Evolutionary conservation across 2,113 vertebrate genomes (phyloP).

Genomic region (Pongo pygmaeus): DNA sequence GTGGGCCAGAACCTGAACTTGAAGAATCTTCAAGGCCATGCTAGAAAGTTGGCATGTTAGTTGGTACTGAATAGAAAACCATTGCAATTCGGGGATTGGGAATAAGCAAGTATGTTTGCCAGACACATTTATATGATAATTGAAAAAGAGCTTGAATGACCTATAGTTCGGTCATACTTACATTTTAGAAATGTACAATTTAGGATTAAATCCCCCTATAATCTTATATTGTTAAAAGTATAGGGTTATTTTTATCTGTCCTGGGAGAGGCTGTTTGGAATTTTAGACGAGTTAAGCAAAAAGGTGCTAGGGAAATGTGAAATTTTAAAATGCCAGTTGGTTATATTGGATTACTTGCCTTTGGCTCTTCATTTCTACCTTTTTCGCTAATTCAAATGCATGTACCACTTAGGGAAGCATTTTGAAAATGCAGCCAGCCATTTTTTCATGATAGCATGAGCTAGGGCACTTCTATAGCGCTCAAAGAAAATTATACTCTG

Average conservation of each 20-base stretch:
- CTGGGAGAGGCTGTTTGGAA: not conserved
- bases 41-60: not conserved
- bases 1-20: not conserved
- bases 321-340: not conserved
- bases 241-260: slow-evolving; percentile 21
- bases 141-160: not conserved
- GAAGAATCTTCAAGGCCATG: not conserved
- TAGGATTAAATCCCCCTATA: slow-evolving; percentile 1
- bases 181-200: slow-evolving; percentile 21
- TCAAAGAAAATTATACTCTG: not conserved
- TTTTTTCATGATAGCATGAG: not conserved
- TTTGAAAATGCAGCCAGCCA: not conserved
- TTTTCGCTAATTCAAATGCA: slow-evolving; percentile 24
- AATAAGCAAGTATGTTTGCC: not conserved
- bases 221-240: not conserved
- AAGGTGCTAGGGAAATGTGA: not conserved
- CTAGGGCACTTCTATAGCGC: not conserved
- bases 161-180: not conserved
- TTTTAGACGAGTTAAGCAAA: slow-evolving; percentile 34
- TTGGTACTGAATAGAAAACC: not conserved
- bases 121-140: not conserved
- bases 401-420: not conserved
- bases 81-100: not conserved
- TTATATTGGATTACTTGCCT: not conserved
- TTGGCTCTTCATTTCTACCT: not conserved